These are phyloP conservation scores for Mus musculus DNA, from an alignment of 2,113 vertebrate genomes.

Conservation along the genomic window DNA sequence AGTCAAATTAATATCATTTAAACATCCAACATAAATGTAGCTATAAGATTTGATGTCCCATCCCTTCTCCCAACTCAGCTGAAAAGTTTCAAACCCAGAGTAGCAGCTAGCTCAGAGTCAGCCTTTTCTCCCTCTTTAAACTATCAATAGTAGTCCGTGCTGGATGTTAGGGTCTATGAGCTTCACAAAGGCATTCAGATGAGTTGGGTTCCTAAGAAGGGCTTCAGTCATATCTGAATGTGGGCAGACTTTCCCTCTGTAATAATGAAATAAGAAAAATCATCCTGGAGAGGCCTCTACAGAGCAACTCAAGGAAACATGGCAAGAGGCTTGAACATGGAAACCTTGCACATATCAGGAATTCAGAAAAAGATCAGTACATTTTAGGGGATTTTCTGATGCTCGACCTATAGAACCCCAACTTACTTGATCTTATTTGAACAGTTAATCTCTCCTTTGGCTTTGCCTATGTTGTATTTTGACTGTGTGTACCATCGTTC, in stretches of 20 bases:
- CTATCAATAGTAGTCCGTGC: neutral
- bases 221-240: neutral
- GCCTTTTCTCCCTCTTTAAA: neutral
- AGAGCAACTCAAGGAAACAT: neutral
- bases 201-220: neutral
- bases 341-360: neutral
- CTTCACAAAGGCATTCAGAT: too few relatives aligned
- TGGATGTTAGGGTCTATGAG: neutral
- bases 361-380: neutral
- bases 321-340: neutral
- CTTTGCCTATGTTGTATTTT: neutral
- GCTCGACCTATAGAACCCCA: neutral
- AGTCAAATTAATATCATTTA: neutral
- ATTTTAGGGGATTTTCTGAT: constrained; percentile 22
- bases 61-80: neutral
- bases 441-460: neutral
- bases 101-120: neutral
- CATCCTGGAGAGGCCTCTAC: neutral
- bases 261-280: neutral
- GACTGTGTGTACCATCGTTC: neutral
- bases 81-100: neutral
- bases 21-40: neutral
- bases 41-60: neutral
- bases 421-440: neutral
- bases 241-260: neutral